A percentile compares a stretch with the other conserved stretches of the same genome.
Evolutionary conservation across 2,888 invertebrate species (phyloP).

Genomic region (Scrobipalpa costella): DNA sequence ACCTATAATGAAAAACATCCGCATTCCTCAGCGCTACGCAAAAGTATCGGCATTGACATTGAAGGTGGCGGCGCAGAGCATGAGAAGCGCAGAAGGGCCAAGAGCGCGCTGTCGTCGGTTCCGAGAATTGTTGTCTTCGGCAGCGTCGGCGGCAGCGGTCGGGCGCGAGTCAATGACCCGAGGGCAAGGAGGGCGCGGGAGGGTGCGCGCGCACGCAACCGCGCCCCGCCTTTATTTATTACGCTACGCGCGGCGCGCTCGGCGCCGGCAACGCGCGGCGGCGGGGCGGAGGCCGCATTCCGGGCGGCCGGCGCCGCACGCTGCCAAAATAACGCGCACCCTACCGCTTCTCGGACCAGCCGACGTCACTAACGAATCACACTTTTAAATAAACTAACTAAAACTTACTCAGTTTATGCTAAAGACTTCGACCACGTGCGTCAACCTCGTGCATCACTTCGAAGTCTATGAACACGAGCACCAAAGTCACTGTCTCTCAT

Average conservation of each 20-base stretch:
- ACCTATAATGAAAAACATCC: conserved; percentile 6
- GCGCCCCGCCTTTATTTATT: conserved; percentile 81
- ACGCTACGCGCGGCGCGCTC: conserved; percentile 75
- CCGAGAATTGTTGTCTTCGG: conserved; percentile 66
- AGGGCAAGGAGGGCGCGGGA: conserved; percentile 73
- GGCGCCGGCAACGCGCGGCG: conserved; percentile 49
- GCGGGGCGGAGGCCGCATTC: conserved; percentile 74
- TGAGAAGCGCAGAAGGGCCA: conserved; percentile 52
- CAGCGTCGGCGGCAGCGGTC: conserved; percentile 54
- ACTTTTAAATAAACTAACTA: conserved; percentile 73
- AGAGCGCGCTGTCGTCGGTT: conserved; percentile 60
- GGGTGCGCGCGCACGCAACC: conserved; percentile 79
- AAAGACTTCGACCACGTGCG: conserved; percentile 66
- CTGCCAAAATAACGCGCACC: conserved; percentile 73
- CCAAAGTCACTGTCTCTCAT: conserved; percentile 66
- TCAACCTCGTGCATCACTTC: conserved; percentile 58
- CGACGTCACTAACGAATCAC: conserved; percentile 58
- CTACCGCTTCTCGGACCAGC: conserved; percentile 48
- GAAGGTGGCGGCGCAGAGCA: conserved; percentile 48
- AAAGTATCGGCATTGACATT: conserved; percentile 73
- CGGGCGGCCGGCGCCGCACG: conserved; percentile 64
- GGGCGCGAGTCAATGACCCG: conserved; percentile 75
- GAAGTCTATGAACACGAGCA: conserved; percentile 56
- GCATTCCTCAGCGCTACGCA: conserved; percentile 37
- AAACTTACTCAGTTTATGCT: conserved; percentile 68